Percentiles rank a stretch among this genome's conserved stretches.
These are phyloP conservation scores for Holacanthella duospinosa DNA, from an alignment of 2,888 invertebrate genomes.

Conservation along the genomic window DNA sequence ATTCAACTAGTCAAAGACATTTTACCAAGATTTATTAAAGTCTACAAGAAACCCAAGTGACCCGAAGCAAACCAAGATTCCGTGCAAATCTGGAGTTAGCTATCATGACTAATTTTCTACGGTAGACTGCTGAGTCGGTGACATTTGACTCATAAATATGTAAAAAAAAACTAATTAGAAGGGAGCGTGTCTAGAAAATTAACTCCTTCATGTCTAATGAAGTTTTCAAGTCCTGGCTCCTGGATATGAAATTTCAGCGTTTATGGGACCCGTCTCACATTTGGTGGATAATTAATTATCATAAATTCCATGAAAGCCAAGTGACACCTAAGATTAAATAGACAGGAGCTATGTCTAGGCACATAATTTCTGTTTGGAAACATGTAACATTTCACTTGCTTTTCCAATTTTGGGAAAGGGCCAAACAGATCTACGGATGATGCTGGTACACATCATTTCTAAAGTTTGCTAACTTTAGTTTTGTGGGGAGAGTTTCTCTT, in stretches of 20 bases:
- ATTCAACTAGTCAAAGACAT: too few species aligned
- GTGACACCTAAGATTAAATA: background rate
- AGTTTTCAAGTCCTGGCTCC: too few species aligned
- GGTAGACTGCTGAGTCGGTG: too few species aligned
- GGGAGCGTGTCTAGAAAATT: background rate
- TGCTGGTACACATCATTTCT: too few species aligned
- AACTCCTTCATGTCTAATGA: background rate
- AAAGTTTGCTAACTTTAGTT: too few species aligned
- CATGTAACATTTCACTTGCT: background rate
- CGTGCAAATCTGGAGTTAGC: background rate
- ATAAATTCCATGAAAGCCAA: background rate
- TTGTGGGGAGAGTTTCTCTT: too few species aligned
- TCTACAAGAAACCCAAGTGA: too few species aligned
- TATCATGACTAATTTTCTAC: background rate
- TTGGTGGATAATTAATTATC: background rate
- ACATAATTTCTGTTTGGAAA: background rate
- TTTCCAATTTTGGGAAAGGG: background rate
- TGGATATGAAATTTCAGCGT: too few species aligned
- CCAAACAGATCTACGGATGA: too few species aligned
- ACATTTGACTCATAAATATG: conserved; percentile 2
- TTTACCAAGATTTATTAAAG: too few species aligned
- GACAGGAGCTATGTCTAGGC: background rate
- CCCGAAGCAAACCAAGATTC: too few species aligned
- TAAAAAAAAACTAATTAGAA: background rate
- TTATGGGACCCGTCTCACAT: too few species aligned